Base-by-base conservation (phyloP, 2,797 vertebrate genomes). In the Intellagama lesueurii region DNA sequence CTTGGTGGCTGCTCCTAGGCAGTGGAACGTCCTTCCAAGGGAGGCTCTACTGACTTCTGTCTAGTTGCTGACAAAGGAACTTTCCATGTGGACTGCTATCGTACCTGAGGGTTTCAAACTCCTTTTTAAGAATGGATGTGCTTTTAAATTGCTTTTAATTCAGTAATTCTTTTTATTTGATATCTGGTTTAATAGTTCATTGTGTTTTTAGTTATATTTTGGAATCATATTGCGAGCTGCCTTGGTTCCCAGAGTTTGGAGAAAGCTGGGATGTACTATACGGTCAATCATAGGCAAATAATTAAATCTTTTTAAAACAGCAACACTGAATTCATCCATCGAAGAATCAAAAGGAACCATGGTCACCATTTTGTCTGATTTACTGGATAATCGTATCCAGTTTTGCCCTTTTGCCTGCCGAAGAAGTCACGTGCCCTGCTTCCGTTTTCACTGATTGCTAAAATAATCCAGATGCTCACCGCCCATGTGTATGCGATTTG, bases 291-390 rank as follows among this genome's bases (percentile, higher is more conserved):
- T 0, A 16, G 5, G 68, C 19, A 68, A 66, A 47, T 56, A 40
- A 69, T 69, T 79, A 49, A 8, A 14, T 11, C 12, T 70, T 77
- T 28, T 56, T 44, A 56, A 60, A 70, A 70, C 70, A 85, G 56
- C 73, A 86, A 68, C 12, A 78, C 40, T 11, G 30, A 68, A 85
- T 69, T 88, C 77, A 69, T 91, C 91, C 88, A 75, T n/a, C 86
- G 92, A 90, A 88, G 80, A 88, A 81, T 89, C 0, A 35, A 83
- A 89, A 86, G 75, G 68, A 75, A 86, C 1, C 76, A 19, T 19
- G 49, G 44, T 2, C 1, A 85, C 78, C 70, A 88, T 85, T 81
- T 86, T 47, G 68, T 76, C 56, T 49, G n/a, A 88, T 30, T 81
- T 69, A 87, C 87, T 9, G 56, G 0, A 22, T 9, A 76, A 90